Percentiles rank a stretch among this genome's conserved stretches.
Evolutionary conservation across 2,113 vertebrate genomes (phyloP).

Genomic region (Hylia prasina): DNA sequence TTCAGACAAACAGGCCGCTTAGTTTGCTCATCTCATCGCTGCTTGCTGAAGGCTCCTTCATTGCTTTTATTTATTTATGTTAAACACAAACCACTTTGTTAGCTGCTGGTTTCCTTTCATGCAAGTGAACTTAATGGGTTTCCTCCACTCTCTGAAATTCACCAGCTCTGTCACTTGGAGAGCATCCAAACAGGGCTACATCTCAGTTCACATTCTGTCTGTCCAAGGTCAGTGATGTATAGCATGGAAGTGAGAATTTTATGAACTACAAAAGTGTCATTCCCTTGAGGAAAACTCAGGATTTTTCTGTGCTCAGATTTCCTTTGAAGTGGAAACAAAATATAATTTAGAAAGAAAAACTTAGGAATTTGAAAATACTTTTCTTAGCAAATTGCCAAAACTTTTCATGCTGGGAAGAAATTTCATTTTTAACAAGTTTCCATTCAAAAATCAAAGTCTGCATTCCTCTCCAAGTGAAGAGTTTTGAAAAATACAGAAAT

Average conservation of each 20-base stretch:
- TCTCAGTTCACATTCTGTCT: not conserved
- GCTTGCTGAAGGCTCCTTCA: not conserved
- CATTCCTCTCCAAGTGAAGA: not conserved
- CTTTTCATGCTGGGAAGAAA: not conserved
- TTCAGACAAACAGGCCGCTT: not conserved
- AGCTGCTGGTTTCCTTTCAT: not conserved
- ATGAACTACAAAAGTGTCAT: conserved; percentile 9
- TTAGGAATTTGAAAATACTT: conserved; percentile 16
- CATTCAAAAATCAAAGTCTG: not conserved
- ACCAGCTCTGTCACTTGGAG: not conserved
- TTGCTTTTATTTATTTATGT: conserved; percentile 13
- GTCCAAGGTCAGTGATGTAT: not conserved
- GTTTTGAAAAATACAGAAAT: not conserved
- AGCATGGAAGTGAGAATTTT: conserved; percentile 30
- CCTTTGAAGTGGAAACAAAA: conserved; percentile 39
- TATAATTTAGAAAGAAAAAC: conserved; percentile 45
- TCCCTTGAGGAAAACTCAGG: not conserved
- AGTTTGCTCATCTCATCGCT: not conserved
- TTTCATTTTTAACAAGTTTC: conserved; percentile 19
- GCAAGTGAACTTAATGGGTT: not conserved
- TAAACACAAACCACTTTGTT: conserved; percentile 14
- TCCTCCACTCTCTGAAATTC: not conserved
- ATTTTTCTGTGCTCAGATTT: not conserved
- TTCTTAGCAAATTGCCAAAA: conserved; percentile 25
- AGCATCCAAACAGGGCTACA: not conserved